Evolutionary conservation across 2,888 invertebrate genomes (phyloP), one percentile per base, ranked within the genome.

Genomic region (Trichogramma evanescens): DNA sequence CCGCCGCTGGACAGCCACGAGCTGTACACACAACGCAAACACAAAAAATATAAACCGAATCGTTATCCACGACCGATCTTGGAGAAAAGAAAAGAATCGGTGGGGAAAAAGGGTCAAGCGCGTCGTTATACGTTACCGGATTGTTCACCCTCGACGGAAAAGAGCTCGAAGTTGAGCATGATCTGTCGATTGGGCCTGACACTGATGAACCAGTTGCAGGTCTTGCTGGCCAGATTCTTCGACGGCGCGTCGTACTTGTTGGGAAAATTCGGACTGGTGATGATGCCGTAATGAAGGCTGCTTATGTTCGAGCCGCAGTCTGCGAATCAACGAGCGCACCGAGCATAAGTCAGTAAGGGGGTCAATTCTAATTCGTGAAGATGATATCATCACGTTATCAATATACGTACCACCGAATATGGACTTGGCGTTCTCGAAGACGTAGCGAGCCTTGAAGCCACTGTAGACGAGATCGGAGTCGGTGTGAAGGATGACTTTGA

Each of bases 161-260:
- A 95, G 67, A 86, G 84, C 75, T 93, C 89, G 78, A 98, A 93
- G 78, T 93, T 89, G 74, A 99, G 85, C 75, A 97, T 85, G 71
- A 99, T 88, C 75, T 89, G 87, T 78, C 93, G 91, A 70, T 88
- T 88, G 43, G 90, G 89, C 68, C 89, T 85, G 63, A 93, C 95
- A 65, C 86, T 89, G 74, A 99, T 91, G 77, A 90, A 91, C 98
- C 98, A 99, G 80, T 97, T 95, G 82, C 98, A 99, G 65, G 91
- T 92, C 78, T 89, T 88, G 67, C 91, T 91, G 54, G 93, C 89
- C 68, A 88, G 82, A 58, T 89, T 89, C 67, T 86, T 85, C 50
- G 86, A 82, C 2, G 92, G 92, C 53, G 91, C 87, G 73, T 89
- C 89, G 81, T 98, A 98, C 71, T 93, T 89, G 63, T 86, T 84